A percentile compares a stretch with the other conserved stretches of the same genome.
Conservation (phyloP, 2,888 invertebrate genomes). For the Danaus chrysippus region DNA sequence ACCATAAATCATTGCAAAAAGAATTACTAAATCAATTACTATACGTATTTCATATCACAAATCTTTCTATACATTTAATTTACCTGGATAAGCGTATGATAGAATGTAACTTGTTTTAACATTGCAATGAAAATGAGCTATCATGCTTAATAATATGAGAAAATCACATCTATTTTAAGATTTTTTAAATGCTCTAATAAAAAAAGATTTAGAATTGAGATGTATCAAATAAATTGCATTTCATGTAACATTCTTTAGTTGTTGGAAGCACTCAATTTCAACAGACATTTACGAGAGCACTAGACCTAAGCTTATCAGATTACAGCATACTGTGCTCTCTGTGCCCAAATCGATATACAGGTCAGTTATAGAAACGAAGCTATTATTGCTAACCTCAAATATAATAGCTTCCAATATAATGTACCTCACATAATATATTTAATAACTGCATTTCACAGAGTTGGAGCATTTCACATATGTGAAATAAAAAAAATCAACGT, state of each 20-base stretch:
- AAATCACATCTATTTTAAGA: too few species aligned
- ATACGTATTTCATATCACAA: too few species aligned
- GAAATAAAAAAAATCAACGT: not conserved
- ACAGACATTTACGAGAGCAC: conserved; percentile 3
- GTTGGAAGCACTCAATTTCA: not conserved
- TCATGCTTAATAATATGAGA: too few species aligned
- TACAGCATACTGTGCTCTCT: not conserved
- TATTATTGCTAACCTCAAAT: not conserved
- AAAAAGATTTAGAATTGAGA: not conserved
- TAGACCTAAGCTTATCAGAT: conserved; percentile 7
- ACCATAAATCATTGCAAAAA: too few species aligned
- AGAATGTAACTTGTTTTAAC: too few species aligned
- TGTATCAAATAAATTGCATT: not conserved
- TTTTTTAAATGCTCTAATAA: too few species aligned
- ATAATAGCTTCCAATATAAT: not conserved
- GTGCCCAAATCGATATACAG: not conserved
- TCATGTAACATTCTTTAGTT: not conserved
- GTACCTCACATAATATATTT: not conserved
- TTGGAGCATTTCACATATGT: not conserved
- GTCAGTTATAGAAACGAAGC: not conserved
- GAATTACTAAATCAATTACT: too few species aligned
- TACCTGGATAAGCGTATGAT: too few species aligned
- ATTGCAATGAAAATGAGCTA: too few species aligned
- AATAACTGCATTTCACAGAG: not conserved
- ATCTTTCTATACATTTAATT: too few species aligned